Evolutionary conservation across 1,140 invertebrate genomes (phyloP), one percentile per base, ranked within the genome.

Genomic region (Eupristina koningsbergeri): DNA sequence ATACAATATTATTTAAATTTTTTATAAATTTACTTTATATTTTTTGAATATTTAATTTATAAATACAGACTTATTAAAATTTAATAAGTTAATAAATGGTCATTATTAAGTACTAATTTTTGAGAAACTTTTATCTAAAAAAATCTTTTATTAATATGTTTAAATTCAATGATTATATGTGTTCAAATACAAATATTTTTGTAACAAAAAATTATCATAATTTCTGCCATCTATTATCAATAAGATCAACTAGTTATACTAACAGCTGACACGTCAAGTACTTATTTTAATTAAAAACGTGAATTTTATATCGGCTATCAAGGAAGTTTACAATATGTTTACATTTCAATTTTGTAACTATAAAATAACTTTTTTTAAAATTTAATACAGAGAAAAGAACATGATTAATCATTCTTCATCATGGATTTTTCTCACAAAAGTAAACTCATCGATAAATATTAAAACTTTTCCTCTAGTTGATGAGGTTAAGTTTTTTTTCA

Each of bases 191-290:
- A n/a, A n/a, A n/a, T n/a, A n/a, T n/a, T n/a, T n/a, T n/a, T n/a
- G n/a, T n/a, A n/a, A n/a, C n/a, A n/a, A n/a, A 39, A 71, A 71
- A 41, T 69, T 39, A 26, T 31, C 0, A 26, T 41, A 34, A 73
- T 58, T 11, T 6, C 41, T 67, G 75, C 75, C 75, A 83, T 69
- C 81, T 67, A 45, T 17, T 36, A 45, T 41, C 6, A 6, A 6
- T 0, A 19, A 8, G 3, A 1, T 1, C 5, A 69, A 83, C 47
- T 64, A 77, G 29, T 11, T 53, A 19, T 0, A 31, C 7, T 64
- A 80, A 76, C 67, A 76, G 71, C 77, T 80, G 83, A 84, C 76
- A 74, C 76, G 69, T 80, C 78, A 64, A 80, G 71, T 61, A 81
- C 39, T 58, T 73, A 22, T n/a, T 45, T 26, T 29, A 71, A 29